Percentiles rank a stretch among this genome's conserved stretches.
Conservation (phyloP, 2,888 invertebrate species). For the Stomorhina lunata region DNA sequence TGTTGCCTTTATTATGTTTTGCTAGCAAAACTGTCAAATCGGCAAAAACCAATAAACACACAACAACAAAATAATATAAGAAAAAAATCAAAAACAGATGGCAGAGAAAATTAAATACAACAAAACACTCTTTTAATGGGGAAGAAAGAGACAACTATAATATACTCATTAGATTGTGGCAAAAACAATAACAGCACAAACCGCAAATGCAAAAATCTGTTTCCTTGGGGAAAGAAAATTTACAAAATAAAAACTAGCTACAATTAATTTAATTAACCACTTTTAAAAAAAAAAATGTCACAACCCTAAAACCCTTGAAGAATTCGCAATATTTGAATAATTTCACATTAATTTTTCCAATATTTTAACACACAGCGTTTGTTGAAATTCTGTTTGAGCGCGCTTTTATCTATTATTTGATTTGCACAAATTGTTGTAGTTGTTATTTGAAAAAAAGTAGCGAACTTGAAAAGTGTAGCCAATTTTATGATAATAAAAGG, state of each 20-base stretch:
- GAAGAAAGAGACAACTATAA: conserved; percentile 31
- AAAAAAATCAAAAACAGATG: not conserved
- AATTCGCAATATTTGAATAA: too few relatives aligned
- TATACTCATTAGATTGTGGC: not conserved
- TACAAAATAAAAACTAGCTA: too few relatives aligned
- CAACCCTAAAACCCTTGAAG: too few relatives aligned
- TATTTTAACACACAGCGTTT: too few relatives aligned
- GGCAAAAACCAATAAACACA: conserved; percentile 9
- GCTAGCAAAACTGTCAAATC: conserved; percentile 51
- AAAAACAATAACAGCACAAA: not conserved
- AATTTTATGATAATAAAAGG: too few relatives aligned
- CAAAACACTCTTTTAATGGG: not conserved
- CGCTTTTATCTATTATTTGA: too few relatives aligned
- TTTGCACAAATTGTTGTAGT: too few relatives aligned
- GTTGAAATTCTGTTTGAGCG: too few relatives aligned
- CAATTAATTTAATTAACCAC: not conserved
- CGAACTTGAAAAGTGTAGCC: too few relatives aligned
- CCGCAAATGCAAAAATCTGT: not conserved
- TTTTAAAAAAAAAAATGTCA: not conserved
- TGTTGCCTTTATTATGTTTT: conserved; percentile 27
- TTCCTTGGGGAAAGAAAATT: not conserved
- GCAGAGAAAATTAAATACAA: not conserved
- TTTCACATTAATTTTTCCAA: too few relatives aligned
- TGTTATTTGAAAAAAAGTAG: too few relatives aligned
- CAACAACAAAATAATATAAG: conserved; percentile 3